Evolutionary conservation across 2,888 invertebrate species (phyloP).

Genomic region (Calameuta idolon): DNA sequence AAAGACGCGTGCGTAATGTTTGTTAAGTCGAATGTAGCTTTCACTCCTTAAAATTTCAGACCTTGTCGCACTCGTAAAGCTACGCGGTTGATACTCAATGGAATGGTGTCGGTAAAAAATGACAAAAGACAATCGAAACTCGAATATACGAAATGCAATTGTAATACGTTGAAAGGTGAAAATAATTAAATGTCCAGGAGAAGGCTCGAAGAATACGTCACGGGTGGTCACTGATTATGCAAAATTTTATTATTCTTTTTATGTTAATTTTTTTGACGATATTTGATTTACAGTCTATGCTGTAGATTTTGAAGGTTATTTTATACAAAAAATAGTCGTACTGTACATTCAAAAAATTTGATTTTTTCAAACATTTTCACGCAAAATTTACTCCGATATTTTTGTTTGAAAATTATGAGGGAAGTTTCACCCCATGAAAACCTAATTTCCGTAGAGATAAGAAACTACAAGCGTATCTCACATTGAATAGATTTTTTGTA

Average conservation of each 20-base stretch:
- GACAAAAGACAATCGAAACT: neutral
- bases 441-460: no score
- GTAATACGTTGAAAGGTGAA: neutral
- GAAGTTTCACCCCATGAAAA: no score
- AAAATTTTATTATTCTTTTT: neutral
- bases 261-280: neutral
- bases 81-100: no score
- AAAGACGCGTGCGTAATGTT: slow-evolving; percentile 30
- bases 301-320: neutral
- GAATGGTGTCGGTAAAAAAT: neutral
- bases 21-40: slow-evolving; percentile 37
- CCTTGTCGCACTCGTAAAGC: slow-evolving; percentile 9
- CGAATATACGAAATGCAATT: neutral
- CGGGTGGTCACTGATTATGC: neutral
- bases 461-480: no score
- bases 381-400: no score
- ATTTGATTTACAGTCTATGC: neutral
- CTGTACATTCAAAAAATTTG: no score
- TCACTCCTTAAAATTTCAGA: slow-evolving; percentile 30
- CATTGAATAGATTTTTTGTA: no score
- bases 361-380: no score
- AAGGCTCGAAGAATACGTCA: neutral
- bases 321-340: neutral
- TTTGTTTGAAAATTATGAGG: no score
- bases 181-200: neutral